These are phyloP conservation scores for Harpagifer antarcticus DNA, from an alignment of 2,797 vertebrate genomes.

Conservation along the genomic window DNA sequence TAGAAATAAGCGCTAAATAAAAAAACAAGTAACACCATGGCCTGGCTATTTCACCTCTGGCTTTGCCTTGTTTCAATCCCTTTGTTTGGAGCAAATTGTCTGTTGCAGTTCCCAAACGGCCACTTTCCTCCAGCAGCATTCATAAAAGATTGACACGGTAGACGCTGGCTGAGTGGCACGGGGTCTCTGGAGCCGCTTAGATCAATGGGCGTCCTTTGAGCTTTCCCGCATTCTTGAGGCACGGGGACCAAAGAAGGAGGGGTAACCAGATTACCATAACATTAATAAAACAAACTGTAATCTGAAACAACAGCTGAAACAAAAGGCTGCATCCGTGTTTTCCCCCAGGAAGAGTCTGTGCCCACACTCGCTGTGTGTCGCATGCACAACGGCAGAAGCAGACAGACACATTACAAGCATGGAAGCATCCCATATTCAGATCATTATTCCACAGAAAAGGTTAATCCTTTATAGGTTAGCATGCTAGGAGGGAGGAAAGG, in stretches of 20 bases:
- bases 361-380: slow-evolving; percentile 21
- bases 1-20: slow-evolving; percentile 66
- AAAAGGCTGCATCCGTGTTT: slow-evolving; percentile 76
- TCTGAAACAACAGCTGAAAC: slow-evolving; percentile 79
- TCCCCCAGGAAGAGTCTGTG: slow-evolving; percentile 66
- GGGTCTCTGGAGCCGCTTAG: slow-evolving; percentile 71
- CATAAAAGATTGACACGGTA: slow-evolving; percentile 75
- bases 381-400: slow-evolving; percentile 17
- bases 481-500: slow-evolving; percentile 49
- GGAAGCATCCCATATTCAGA: slow-evolving; percentile 76
- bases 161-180: slow-evolving; percentile 71
- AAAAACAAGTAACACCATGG: slow-evolving; percentile 48
- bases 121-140: slow-evolving; percentile 72
- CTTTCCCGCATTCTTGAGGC: slow-evolving; percentile 57
- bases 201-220: slow-evolving; percentile 76
- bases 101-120: slow-evolving; percentile 58
- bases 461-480: slow-evolving; percentile 73
- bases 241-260: slow-evolving; percentile 59
- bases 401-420: slow-evolving; percentile 29
- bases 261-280: slow-evolving; percentile 76
- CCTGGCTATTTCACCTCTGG: slow-evolving; percentile 25
- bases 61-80: slow-evolving; percentile 35
- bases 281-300: slow-evolving; percentile 84
- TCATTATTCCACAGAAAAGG: slow-evolving; percentile 76
- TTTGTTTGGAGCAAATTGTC: slow-evolving; percentile 71